Conservation (phyloP, 2,888 invertebrate genomes). For the Cryptophagus acutangulus region DNA sequence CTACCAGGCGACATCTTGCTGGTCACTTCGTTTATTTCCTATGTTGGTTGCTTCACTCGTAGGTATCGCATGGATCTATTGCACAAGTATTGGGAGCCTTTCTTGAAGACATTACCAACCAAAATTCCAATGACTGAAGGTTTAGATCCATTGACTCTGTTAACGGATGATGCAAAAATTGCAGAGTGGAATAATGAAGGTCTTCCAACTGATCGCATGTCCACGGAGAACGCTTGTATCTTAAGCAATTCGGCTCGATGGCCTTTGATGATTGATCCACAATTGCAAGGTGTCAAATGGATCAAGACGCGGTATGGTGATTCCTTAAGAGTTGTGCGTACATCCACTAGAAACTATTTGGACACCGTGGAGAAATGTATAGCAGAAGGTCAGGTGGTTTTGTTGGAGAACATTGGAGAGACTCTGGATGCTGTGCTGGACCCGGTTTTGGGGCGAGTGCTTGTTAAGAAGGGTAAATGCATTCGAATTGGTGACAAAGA, state of each 20-base stretch:
- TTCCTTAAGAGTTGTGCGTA: conserved; percentile 66
- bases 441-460: conserved; percentile 78
- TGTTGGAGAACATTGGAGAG: conserved; percentile 89
- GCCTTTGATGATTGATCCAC: conserved; percentile 95
- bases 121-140: conserved; percentile 75
- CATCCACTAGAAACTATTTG: conserved; percentile 77
- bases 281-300: conserved; percentile 85
- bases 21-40: conserved; percentile 89
- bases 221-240: conserved; percentile 90
- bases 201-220: conserved; percentile 88
- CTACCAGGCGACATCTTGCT: conserved; percentile 86
- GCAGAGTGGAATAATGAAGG: conserved; percentile 95
- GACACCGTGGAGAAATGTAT: conserved; percentile 68
- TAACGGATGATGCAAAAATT: conserved; percentile 88
- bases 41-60: conserved; percentile 89
- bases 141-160: conserved; percentile 75
- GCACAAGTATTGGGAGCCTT: conserved; percentile 76
- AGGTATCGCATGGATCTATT: conserved; percentile 75
- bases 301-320: conserved; percentile 83
- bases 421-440: conserved; percentile 85
- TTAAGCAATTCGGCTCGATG: conserved; percentile 84
- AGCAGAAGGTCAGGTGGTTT: conserved; percentile 66
- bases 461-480: conserved; percentile 80
- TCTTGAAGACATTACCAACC: conserved; percentile 61
- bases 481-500: conserved; percentile 88